phyloP scores from a whole-genome alignment of 1,140 invertebrate species.

The Zaprionus camerounensis region DNA sequence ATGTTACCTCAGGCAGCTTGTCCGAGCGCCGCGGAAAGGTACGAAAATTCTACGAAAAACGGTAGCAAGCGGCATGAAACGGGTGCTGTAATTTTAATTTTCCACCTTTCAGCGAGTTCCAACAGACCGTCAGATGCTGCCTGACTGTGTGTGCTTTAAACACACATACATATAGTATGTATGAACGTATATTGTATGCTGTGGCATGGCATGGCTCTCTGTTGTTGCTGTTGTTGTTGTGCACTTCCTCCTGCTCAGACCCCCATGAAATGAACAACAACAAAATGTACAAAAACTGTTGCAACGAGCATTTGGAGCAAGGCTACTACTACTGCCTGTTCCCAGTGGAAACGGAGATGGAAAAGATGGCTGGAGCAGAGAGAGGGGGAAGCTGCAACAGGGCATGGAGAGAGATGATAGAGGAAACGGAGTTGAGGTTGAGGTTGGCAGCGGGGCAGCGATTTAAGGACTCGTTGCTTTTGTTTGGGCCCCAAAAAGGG shows the following conservation, averaged over 20 bases:
- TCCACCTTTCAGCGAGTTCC: slow-evolving; percentile 57
- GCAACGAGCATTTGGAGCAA: slow-evolving; percentile 63
- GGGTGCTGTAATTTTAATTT: slow-evolving; percentile 66
- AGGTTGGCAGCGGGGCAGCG: slow-evolving; percentile 16
- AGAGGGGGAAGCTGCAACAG: background rate
- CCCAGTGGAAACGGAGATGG: slow-evolving; percentile 20
- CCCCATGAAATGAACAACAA: slow-evolving; percentile 53
- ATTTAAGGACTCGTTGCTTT: slow-evolving; percentile 54
- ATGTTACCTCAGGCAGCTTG: slow-evolving; percentile 46
- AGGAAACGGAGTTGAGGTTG: slow-evolving; percentile 16
- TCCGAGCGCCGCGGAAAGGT: slow-evolving; percentile 20
- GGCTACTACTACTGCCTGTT: slow-evolving; percentile 34
- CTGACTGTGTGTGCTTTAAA: slow-evolving; percentile 3
- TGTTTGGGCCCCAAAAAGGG: slow-evolving; percentile 52
- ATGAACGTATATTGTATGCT: slow-evolving; percentile 11
- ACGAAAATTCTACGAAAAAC: background rate
- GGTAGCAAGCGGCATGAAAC: slow-evolving; percentile 3
- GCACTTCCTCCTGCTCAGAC: slow-evolving; percentile 39
- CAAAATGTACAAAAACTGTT: slow-evolving; percentile 59
- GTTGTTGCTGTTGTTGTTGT: slow-evolving; percentile 38
- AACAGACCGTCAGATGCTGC: slow-evolving; percentile 29
- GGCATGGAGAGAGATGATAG: background rate
- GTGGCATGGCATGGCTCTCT: background rate
- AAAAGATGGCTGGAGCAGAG: background rate
- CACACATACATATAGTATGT: slow-evolving; percentile 10